Evolutionary conservation across 2,113 vertebrate genomes (phyloP), one percentile per base, ranked within the genome.

Genomic region (Epinephelus moara): DNA sequence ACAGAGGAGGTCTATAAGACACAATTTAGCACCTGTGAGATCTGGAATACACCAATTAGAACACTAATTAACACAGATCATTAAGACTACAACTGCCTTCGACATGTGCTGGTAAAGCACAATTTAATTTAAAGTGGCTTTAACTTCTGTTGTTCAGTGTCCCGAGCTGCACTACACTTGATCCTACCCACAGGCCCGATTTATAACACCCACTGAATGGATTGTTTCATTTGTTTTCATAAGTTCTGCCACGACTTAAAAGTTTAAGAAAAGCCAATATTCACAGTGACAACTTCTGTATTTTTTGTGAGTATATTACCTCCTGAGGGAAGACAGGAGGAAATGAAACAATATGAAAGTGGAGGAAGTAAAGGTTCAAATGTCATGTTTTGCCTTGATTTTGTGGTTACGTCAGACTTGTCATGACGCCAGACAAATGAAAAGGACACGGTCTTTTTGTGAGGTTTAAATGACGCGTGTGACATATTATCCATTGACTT

Each of bases 161-260:
- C 47, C n/a, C 1, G 21, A 25, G 3, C 57, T 62, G n/a, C 57
- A 56, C 19, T 62, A 14, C 0, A 63, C 27, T 47, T 23, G 4
- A 71, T 82, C 42, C 14, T 25, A 30, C n/a, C 75, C 63, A 37
- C 1, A 25, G 6, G 71, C 18, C 25, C 13, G 47, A 47, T 45
- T 85, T 59, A 27, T 18, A 52, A 23, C 57, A 64, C 30, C 40
- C 18, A 53, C 59, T 11, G 1, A 45, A 19, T 45, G 40, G 13
- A 7, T 3, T 12, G n/a, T 47, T 72, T 77, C 15, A 27, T 69
- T 80, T 85, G 42, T 76, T 81, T 85, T 72, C 27, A 67, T 37
- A 50, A 53, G 6, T 27, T 52, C 37, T 57, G 5, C 19, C 13
- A 55, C 19, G 15, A 67, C 56, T 60, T 66, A 27, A 69, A 82